Base-by-base conservation (phyloP, 2,888 invertebrate genomes). In the Lomographa bimaculata region DNA sequence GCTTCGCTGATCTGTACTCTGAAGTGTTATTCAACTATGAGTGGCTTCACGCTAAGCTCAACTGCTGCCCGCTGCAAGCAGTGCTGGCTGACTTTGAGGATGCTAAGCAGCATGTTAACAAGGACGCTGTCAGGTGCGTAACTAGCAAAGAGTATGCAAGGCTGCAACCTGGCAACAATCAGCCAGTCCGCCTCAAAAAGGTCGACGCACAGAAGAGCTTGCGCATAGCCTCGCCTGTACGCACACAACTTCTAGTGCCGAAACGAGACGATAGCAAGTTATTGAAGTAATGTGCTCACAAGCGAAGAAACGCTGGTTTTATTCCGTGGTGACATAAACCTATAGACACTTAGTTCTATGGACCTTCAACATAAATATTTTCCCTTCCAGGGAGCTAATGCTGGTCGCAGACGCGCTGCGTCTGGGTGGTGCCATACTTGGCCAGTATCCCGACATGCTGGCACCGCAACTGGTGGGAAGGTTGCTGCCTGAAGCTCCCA, bases 21-120 rank as follows among this genome's bases (percentile, higher is more conserved):
- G 93, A 97, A 67, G 98, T 98, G 0, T 90, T 99, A 0, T 99
- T 99, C 83, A 98, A 98, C 81, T 99, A 98, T 74, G 95, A 97
- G 64, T 99, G 98, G 97, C 90, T 99, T 0, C 98, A 98, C 71
- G 98, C 98, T 0, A 99, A 99, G 72, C 90, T 98, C 0, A 95
- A 95, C 54, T 97, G 97, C 62, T 98, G 98, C 72, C 98, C 99
- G 0, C 90, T 99, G 6, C 98, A 98, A 78, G 95, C 97, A 0
- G 95, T 98, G 0, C 87, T 99, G 3, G 95, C 97, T 2, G 99
- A 99, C 79, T 98, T 98, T 64, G 98, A 99, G 79, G 98, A 99
- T 70, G 95, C 97, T 0, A 94, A 95, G 45, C 86, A 82, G 3
- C 93, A 96, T 71, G 95, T 96, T 5, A 95, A 94, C 61, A 94